A percentile compares a stretch with the other conserved stretches of the same genome.
These are phyloP conservation scores for Galleria mellonella DNA, from an alignment of 1,140 invertebrate genomes.

Conservation along the genomic window DNA sequence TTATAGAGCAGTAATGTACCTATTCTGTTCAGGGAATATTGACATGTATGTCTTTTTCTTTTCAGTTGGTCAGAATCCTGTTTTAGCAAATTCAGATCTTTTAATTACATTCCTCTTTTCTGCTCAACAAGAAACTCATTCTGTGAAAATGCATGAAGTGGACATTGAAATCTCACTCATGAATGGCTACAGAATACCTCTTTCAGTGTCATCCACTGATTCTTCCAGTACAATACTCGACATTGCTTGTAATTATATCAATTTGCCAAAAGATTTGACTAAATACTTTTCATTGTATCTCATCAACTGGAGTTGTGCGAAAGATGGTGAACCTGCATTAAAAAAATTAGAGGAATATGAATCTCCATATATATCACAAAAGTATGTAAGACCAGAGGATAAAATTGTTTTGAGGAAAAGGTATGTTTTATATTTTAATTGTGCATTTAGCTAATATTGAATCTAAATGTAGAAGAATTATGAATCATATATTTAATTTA, in stretches of 20 bases:
- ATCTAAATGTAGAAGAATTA: no score
- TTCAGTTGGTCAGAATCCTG: slow-evolving; percentile 89
- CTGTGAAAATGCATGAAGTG: slow-evolving; percentile 82
- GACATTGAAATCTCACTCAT: slow-evolving; percentile 88
- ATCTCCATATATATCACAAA: slow-evolving; percentile 94
- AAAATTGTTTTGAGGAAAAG: slow-evolving; percentile 86
- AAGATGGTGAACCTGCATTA: slow-evolving; percentile 83
- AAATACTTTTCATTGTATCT: slow-evolving; percentile 94
- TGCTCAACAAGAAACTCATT: slow-evolving; percentile 91
- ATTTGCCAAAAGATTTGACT: slow-evolving; percentile 84
- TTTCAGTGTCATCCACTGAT: slow-evolving; percentile 88
- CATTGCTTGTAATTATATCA: slow-evolving; percentile 85
- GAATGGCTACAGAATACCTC: slow-evolving; percentile 88
- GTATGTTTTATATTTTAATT: slow-evolving; percentile 45
- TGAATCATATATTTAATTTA: no score
- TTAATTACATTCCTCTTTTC: slow-evolving; percentile 91
- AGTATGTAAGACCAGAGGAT: slow-evolving; percentile 76
- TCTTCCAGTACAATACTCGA: slow-evolving; percentile 87
- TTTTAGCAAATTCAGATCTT: slow-evolving; percentile 84
- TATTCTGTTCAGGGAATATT: no score
- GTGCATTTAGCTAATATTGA: no score
- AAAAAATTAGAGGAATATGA: slow-evolving; percentile 96
- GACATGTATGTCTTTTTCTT: slow-evolving; percentile 29
- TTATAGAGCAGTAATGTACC: slow-evolving; percentile 1
- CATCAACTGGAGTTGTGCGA: slow-evolving; percentile 83